Evolutionary conservation across 2,797 vertebrate species (phyloP), one percentile per base, ranked within the genome.

Genomic region (Acestrorhynchus altus): DNA sequence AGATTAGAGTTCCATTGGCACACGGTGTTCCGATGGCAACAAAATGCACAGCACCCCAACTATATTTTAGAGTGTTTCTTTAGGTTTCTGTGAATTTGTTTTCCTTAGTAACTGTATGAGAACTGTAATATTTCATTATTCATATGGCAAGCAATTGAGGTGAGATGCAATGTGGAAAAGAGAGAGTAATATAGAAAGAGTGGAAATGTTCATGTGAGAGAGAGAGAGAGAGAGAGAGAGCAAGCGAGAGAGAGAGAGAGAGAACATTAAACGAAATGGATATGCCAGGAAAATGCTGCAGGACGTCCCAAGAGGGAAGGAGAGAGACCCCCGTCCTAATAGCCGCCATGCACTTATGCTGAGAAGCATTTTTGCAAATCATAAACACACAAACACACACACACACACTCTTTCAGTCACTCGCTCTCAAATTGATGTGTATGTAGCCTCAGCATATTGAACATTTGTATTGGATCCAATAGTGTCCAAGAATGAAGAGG

Each of bases 311-410:
- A 63, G 61, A 72, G 74, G 64, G 73, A 79, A 75, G 70, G 59
- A 79, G 70, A 76, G 72, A n/a, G 74, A 79, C 60, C 76, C 52
- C 76, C 59, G 35, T 65, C 51, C 56, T 80, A 82, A 82, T 80
- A 68, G 72, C 59, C 54, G 66, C 63, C 44, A 13, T 80, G 81
- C 83, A 84, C 83, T 84, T 84, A 83, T 60, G 70, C 82, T 73
- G 49, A 71, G 73, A 80, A 72, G 74, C 63, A 82, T 61, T 70
- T 71, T 64, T 18, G 22, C 44, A 71, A 64, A 69, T 74, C 77
- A 77, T 56, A 60, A 26, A 47, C 49, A 74, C 72, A 78, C 10
- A 31, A 63, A 78, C 20, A 64, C n/a, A 44, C 63, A 54, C 63
- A 79, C 26, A 74, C 60, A 10, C 39, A 40, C 69, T 78, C 63